A percentile compares a stretch with the other conserved stretches of the same genome.
Evolutionary conservation across 2,888 invertebrate genomes (phyloP).

Genomic region (Dascillus cervinus): DNA sequence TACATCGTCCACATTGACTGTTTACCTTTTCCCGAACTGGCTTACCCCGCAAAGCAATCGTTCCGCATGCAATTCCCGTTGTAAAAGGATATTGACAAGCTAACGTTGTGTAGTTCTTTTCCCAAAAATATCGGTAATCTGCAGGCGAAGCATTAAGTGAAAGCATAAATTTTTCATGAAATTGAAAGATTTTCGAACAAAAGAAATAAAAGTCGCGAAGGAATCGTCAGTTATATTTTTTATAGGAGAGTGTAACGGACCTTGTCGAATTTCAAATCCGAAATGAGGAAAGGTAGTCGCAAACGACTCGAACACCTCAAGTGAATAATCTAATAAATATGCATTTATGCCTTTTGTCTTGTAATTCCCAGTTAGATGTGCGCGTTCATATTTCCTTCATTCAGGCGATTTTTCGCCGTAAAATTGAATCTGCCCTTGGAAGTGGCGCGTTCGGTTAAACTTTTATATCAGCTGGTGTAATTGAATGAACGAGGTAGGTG

Average conservation of each 20-base stretch:
- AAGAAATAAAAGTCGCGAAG: too few relatives aligned
- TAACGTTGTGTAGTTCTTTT: too few relatives aligned
- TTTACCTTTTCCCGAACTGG: slow-evolving; percentile 3
- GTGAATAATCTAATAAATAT: slow-evolving; percentile 19
- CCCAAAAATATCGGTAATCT: too few relatives aligned
- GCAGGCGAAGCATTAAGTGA: too few relatives aligned
- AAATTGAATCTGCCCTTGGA: slow-evolving; percentile 17
- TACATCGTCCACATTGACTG: slow-evolving; percentile 15
- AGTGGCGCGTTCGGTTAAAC: slow-evolving; percentile 14
- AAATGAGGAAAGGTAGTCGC: slow-evolving; percentile 5
- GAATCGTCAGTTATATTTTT: too few relatives aligned
- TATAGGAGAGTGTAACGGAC: too few relatives aligned
- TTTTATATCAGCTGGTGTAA: slow-evolving; percentile 22
- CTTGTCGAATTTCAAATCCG: slow-evolving; percentile 8
- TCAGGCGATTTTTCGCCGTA: slow-evolving; percentile 13
- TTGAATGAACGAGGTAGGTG: slow-evolving; percentile 24
- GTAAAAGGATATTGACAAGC: too few relatives aligned
- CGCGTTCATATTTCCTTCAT: slow-evolving; percentile 15
- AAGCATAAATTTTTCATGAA: too few relatives aligned
- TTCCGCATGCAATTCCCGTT: too few relatives aligned
- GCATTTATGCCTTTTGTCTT: slow-evolving; percentile 19
- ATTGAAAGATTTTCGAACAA: too few relatives aligned
- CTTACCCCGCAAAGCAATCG: too few relatives aligned
- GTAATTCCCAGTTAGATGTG: slow-evolving; percentile 19
- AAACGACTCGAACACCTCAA: slow-evolving; percentile 6